These are phyloP conservation scores for Pterostichus madidus DNA, from an alignment of 2,888 invertebrate genomes.

Conservation along the genomic window DNA sequence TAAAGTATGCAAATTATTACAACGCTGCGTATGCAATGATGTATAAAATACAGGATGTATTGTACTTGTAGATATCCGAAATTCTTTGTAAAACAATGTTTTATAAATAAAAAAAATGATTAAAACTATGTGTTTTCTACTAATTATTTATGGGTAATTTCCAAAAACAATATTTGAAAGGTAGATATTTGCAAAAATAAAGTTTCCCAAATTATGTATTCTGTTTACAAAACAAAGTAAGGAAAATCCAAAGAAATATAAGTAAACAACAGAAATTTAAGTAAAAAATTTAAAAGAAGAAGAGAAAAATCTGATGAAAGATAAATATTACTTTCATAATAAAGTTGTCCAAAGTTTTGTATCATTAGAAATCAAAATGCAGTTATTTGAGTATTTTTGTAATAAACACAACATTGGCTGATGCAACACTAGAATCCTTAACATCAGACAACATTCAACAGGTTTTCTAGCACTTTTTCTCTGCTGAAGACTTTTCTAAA, in stretches of 20 bases:
- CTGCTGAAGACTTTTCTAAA: conserved; percentile 41
- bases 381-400: conserved; percentile 48
- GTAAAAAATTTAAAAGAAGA: neutral
- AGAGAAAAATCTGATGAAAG: conserved; percentile 57
- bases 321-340: conserved; percentile 41
- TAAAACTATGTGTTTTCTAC: neutral
- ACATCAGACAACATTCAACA: conserved; percentile 67
- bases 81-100: neutral
- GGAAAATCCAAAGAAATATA: conserved; percentile 47
- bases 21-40: neutral
- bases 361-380: conserved; percentile 54
- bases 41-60: neutral
- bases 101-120: neutral
- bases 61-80: neutral
- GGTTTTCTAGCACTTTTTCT: conserved; percentile 63
- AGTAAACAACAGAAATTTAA: conserved; percentile 25
- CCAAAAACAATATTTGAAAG: neutral
- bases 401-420: conserved; percentile 67
- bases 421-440: conserved; percentile 69
- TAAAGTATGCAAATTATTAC: conserved; percentile 11
- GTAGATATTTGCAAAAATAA: neutral
- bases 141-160: neutral
- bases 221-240: conserved; percentile 25
- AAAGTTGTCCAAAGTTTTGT: conserved; percentile 15
- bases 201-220: conserved; percentile 22